Percentiles rank a stretch among this genome's conserved stretches.
These are phyloP conservation scores for Lophura nycthemera DNA, from an alignment of 2,113 vertebrate genomes.

Conservation along the genomic window DNA sequence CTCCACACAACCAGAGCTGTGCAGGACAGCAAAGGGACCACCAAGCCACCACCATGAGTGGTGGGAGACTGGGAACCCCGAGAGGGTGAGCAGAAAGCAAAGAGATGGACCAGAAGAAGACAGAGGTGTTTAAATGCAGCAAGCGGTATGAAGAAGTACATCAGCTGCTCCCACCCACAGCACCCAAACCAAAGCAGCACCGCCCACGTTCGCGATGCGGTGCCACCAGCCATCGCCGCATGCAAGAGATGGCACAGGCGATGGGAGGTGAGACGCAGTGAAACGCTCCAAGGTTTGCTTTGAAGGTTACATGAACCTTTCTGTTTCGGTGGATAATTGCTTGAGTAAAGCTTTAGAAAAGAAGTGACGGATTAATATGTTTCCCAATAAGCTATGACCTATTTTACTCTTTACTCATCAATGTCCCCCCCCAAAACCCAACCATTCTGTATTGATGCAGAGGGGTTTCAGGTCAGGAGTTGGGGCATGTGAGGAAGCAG, in stretches of 20 bases:
- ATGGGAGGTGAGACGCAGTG: neutral
- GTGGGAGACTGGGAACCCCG: neutral
- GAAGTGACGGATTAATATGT: accelerated
- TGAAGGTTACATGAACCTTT: neutral
- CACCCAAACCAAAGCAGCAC: neutral
- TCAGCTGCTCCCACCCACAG: neutral
- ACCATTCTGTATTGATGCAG: neutral
- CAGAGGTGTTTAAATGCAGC: neutral
- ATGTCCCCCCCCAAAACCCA: neutral
- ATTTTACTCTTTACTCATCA: neutral
- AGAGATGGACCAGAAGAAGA: neutral
- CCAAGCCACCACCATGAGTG: too few relatives aligned
- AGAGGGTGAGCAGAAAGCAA: neutral
- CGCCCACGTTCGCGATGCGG: accelerated
- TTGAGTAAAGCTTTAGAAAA: neutral
- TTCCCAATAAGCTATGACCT: neutral
- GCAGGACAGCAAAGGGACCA: neutral
- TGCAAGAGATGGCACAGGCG: neutral
- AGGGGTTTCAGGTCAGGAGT: neutral
- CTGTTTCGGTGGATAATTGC: neutral
- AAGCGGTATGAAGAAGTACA: neutral
- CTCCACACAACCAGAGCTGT: neutral
- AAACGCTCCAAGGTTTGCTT: neutral
- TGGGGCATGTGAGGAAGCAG: neutral
- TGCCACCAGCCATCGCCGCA: neutral